Percentiles rank a stretch among this genome's conserved stretches.
phyloP scores from a whole-genome alignment of 2,888 invertebrate species.

The Drosophila atroscutellata region DNA sequence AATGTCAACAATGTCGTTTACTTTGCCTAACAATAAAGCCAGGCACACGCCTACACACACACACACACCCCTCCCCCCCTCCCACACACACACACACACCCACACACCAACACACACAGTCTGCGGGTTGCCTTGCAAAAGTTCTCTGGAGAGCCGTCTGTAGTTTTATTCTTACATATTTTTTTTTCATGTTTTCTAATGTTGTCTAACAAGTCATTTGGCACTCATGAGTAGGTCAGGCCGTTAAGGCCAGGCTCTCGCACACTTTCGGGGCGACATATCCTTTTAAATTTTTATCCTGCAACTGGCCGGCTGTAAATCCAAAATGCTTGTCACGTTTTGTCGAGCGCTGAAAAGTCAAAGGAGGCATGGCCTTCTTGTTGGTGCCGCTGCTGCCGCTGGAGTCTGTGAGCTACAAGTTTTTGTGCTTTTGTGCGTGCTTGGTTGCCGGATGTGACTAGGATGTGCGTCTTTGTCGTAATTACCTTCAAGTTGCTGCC shows the following conservation, averaged over 20 bases:
- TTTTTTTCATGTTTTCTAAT: slow-evolving; percentile 11
- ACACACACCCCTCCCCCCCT: slow-evolving; percentile 5
- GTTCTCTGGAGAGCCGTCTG: slow-evolving; percentile 47
- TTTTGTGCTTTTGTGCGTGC: slow-evolving; percentile 77
- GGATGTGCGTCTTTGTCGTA: slow-evolving; percentile 74
- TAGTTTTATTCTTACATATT: slow-evolving; percentile 10
- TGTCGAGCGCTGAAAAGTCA: slow-evolving; percentile 71
- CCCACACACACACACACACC: slow-evolving; percentile 6
- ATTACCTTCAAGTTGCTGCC: slow-evolving; percentile 71
- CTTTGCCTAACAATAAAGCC: slow-evolving; percentile 78
- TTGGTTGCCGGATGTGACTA: slow-evolving; percentile 63
- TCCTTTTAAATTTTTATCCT: slow-evolving; percentile 66
- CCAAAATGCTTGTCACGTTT: slow-evolving; percentile 72
- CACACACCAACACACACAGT: slow-evolving; percentile 15
- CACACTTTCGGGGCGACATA: slow-evolving; percentile 58
- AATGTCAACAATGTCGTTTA: slow-evolving; percentile 75
- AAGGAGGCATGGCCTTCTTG: neutral
- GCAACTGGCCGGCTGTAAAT: slow-evolving; percentile 52
- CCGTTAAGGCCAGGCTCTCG: slow-evolving; percentile 62
- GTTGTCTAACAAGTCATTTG: slow-evolving; percentile 74
- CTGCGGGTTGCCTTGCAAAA: slow-evolving; percentile 20
- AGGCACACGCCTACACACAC: slow-evolving; percentile 23
- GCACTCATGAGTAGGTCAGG: slow-evolving; percentile 79
- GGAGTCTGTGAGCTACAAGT: slow-evolving; percentile 54
- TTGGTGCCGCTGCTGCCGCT: neutral